A percentile compares a stretch with the other conserved stretches of the same genome.
These are phyloP conservation scores for Drosophila sproati DNA, from an alignment of 1,140 invertebrate species.

Conservation along the genomic window DNA sequence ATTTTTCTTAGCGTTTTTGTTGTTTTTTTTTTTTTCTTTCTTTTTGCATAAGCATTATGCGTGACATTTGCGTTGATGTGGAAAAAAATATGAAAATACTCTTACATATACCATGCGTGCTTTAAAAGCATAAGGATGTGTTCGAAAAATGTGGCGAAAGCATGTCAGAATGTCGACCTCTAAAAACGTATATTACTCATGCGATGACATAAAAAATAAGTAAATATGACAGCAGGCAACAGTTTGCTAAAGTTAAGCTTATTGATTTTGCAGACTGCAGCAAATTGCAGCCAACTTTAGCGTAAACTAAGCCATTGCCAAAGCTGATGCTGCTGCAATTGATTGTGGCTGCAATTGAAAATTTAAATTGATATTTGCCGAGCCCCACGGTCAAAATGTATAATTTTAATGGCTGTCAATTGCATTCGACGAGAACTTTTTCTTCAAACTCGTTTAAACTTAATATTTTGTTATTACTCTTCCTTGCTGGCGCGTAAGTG, in stretches of 20 bases:
- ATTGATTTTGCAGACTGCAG: constrained; percentile 41
- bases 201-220: constrained; percentile 10
- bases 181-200: constrained; percentile 19
- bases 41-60: constrained; percentile 66
- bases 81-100: constrained; percentile 14
- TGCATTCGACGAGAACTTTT: constrained; percentile 56
- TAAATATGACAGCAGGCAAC: constrained; percentile 43
- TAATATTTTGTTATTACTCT: constrained; percentile 78
- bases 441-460: constrained; percentile 65
- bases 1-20: neutral
- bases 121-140: constrained; percentile 27
- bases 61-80: constrained; percentile 73
- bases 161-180: constrained; percentile 25
- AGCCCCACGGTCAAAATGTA: constrained; percentile 7
- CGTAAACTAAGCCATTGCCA: constrained; percentile 25
- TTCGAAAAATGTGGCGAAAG: constrained; percentile 5
- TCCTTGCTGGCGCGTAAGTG: constrained; percentile 42
- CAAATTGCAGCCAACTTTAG: constrained; percentile 47
- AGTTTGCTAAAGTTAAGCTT: constrained; percentile 37
- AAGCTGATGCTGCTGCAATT: constrained; percentile 18
- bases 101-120: constrained; percentile 24
- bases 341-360: constrained; percentile 61
- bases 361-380: constrained; percentile 74
- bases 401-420: constrained; percentile 74
- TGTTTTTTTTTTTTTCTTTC: neutral